Evolutionary conservation across 2,797 vertebrate species (phyloP), one percentile per base, ranked within the genome.

Genomic region (Allobates femoralis): DNA sequence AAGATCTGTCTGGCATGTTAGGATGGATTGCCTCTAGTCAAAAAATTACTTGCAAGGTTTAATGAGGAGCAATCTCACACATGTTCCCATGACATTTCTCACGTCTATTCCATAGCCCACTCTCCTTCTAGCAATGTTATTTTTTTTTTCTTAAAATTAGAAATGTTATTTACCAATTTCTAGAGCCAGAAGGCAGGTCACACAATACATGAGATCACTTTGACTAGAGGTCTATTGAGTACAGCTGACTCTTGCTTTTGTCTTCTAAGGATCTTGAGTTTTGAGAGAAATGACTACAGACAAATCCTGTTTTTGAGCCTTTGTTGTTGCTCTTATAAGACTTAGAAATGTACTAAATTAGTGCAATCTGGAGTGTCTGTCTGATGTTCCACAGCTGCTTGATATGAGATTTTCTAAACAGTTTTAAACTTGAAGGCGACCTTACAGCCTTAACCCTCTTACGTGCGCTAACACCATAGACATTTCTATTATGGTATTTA

Each of bases 321-420:
- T 87, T 87, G 81, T 85, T 88, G 83, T 71, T 81, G 51, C 51
- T 11, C 34, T 85, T 71, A 71, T 30, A 76, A 81, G 78, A 80
- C 30, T 87, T 62, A 41, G 64, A 80, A 84, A 84, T 79, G 55
- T 81, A 51, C 32, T 76, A 88, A 88, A 88, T 88, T 83, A 88
- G 88, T 90, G 75, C 87, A 89, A 88, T 90, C 86, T 90, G 85
- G 89, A 88, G 90, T 90, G 89, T 79, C 87, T 90, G 89, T 89
- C 71, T 93, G 92, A 93, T 90, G 85, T 85, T 89, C 89, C 87
- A 88, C 93, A 94, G 91, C 92, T 93, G 93, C 90, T 84, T 87
- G 88, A 93, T 85, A 88, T 88, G 90, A 86, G 81, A 82, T 91
- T 90, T 89, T 90, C 89, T 90, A 93, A 93, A 93, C 90, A 92